These are phyloP conservation scores for Sarcophaga caerulescens DNA, from an alignment of 2,888 invertebrate species.

Conservation along the genomic window DNA sequence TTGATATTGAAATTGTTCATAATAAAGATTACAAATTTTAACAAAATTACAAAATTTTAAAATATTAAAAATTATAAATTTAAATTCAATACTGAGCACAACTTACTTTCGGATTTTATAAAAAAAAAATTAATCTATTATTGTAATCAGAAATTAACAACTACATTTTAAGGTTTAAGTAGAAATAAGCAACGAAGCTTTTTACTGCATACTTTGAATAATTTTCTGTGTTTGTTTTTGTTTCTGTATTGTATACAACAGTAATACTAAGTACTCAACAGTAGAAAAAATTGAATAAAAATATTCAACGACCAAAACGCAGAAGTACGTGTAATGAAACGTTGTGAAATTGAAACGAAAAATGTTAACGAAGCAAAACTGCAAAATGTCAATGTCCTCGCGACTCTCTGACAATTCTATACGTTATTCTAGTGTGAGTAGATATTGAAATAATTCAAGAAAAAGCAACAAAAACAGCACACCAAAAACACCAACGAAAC, in stretches of 20 bases:
- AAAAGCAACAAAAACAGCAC: slow-evolving; percentile 35
- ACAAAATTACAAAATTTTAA: no score
- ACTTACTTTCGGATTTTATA: no score
- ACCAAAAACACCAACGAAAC: slow-evolving; percentile 18
- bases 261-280: slow-evolving; percentile 25
- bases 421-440: slow-evolving; percentile 34
- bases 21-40: no score
- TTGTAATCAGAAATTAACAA: no score
- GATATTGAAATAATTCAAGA: slow-evolving; percentile 3
- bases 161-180: no score
- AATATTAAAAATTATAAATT: no score
- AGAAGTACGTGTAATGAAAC: slow-evolving; percentile 25
- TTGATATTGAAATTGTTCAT: no score
- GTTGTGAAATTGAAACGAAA: slow-evolving; percentile 71
- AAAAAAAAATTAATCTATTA: no score
- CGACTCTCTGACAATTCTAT: slow-evolving; percentile 62
- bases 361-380: slow-evolving; percentile 77
- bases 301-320: slow-evolving; percentile 28
- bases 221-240: not conserved
- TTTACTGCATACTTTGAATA: not conserved
- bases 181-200: not conserved
- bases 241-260: slow-evolving; percentile 2
- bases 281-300: slow-evolving; percentile 22
- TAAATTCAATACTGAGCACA: no score
- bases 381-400: slow-evolving; percentile 80